phyloP scores from a whole-genome alignment of 2,113 vertebrate genomes.

The Aleadryas rufinucha region DNA sequence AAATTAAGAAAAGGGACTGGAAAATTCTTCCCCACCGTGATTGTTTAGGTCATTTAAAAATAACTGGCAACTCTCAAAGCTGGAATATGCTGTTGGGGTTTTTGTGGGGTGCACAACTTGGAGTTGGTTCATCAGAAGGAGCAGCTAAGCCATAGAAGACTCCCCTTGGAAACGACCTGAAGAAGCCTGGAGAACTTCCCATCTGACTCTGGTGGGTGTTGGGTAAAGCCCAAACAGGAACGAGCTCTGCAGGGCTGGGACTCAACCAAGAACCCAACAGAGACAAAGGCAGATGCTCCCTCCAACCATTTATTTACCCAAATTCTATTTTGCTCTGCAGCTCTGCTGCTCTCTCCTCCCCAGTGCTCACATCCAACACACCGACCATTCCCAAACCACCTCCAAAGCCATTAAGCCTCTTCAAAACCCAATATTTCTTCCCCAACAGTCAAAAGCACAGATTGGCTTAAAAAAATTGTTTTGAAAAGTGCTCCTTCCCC shows the following conservation, averaged over 20 bases:
- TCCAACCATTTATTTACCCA: background rate
- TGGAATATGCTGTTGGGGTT: accelerated
- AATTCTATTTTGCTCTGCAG: background rate
- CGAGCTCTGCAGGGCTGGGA: background rate
- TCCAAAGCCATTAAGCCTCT: background rate
- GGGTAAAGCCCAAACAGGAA: background rate
- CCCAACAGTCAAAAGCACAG: background rate
- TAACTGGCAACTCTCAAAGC: background rate
- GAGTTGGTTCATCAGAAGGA: background rate
- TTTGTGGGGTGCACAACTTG: accelerated
- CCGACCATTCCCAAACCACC: background rate
- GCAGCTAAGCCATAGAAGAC: background rate
- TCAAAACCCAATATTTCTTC: background rate
- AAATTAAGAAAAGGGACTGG: background rate
- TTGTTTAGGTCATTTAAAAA: background rate
- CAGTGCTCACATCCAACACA: background rate
- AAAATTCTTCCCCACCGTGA: background rate
- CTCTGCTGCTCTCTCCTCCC: background rate
- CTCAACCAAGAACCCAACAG: background rate
- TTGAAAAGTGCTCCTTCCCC: background rate
- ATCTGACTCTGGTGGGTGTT: background rate
- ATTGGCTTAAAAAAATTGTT: background rate
- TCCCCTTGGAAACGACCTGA: accelerated
- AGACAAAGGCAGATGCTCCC: background rate
- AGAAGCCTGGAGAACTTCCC: background rate